Base-by-base conservation (phyloP, 2,113 vertebrate species). In the Brachirus orientalis region DNA sequence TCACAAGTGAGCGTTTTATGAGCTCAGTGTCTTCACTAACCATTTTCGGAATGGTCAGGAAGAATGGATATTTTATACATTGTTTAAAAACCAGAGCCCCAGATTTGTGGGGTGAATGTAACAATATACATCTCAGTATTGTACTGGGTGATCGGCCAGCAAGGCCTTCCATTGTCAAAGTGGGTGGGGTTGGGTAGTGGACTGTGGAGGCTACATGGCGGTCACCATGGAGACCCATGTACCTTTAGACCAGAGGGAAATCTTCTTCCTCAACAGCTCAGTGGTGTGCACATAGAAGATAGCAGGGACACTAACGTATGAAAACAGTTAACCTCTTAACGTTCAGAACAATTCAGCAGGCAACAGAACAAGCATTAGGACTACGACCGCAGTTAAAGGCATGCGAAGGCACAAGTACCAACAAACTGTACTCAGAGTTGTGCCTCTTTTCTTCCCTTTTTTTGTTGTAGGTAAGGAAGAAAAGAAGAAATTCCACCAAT, bases 361-460 rank as follows among this genome's bases (percentile, higher is more conserved):
- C 83, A 90, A 92, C 91, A 77, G 87, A 92, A 93, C 79, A 85
- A 89, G 82, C 81, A 86, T 77, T 40, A 59, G 78, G 77, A 91
- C 78, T 63, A 82, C 68, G 69, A 86, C 87, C 68, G 86, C 87
- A 72, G 80, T 65, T 62, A 79, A 90, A 88, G 51, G 82, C 89
- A 92, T 89, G 90, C 85, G 58, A 92, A 92, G 92, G 92, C 90
- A 93, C 90, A 76, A 87, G 87, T 83, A 89, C 86, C 87, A 82
- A 90, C 82, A 79, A 77, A 89, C 82, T 83, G 83, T 77, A 90
- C 75, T 79, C 76, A 70, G 65, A 75, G 71, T 70, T 63, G 56
- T 63, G 70, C 79, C 74, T 60, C 82, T 83, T 77, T 52, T 84
- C 79, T 56, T 72, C 76, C 87, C 78, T 71, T 67, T 63, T 50